Conservation (phyloP, 2,113 vertebrate species). For the Pampusana beccarii region DNA sequence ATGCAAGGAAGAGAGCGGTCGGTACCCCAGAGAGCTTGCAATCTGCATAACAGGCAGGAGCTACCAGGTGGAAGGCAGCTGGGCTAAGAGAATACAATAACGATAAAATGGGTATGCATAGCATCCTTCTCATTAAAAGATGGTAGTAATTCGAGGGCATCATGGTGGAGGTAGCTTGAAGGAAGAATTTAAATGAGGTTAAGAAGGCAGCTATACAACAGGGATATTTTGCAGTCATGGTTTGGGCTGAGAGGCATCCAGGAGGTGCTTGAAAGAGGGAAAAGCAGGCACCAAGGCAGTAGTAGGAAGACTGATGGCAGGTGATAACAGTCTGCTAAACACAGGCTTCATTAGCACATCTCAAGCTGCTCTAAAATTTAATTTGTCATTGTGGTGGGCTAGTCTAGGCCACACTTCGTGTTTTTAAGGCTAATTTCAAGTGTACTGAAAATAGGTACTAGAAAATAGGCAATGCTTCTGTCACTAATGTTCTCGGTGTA, state of each 20-base stretch:
- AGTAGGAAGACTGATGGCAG: neutral
- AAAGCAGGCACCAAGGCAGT: neutral
- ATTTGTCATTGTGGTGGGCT: neutral
- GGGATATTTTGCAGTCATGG: constrained; percentile 54
- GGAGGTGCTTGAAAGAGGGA: neutral
- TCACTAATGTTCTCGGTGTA: neutral
- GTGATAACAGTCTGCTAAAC: neutral
- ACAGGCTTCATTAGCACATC: neutral
- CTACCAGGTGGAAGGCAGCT: constrained; percentile 36
- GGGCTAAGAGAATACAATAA: constrained; percentile 54
- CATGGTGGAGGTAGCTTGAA: constrained; percentile 37
- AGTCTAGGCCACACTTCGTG: neutral
- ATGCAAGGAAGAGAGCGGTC: constrained; percentile 35
- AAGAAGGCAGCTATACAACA: constrained; percentile 51
- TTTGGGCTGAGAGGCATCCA: constrained; percentile 24
- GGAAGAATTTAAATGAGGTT: constrained; percentile 68
- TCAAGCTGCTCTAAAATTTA: neutral
- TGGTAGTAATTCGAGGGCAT: constrained; percentile 58
- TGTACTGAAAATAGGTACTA: neutral
- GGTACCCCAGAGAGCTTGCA: constrained; percentile 51
- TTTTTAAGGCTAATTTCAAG: neutral
- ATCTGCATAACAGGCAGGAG: constrained; percentile 64
- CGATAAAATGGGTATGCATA: constrained; percentile 37
- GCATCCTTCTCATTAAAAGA: constrained; percentile 59
- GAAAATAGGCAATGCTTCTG: fast-evolving